These are phyloP conservation scores for Dioctria rufipes DNA, from an alignment of 2,888 invertebrate genomes.

Conservation along the genomic window DNA sequence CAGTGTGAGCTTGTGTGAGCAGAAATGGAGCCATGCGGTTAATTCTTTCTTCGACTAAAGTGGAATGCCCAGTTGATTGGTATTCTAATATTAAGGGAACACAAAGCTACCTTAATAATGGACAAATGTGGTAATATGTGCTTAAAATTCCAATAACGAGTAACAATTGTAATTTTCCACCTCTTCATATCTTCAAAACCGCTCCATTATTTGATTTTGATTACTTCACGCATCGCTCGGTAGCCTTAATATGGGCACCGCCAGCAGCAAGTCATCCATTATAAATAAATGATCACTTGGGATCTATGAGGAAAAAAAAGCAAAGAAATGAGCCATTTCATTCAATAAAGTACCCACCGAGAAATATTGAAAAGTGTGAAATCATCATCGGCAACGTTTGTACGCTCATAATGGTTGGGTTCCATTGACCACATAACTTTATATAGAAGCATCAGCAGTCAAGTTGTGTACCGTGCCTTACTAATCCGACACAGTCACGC, in stretches of 20 bases:
- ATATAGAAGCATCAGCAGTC: conserved; percentile 16
- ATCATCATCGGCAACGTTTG: conserved; percentile 54
- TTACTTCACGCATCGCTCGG: conserved; percentile 58
- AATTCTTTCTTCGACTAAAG: conserved; percentile 43
- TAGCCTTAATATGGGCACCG: conserved; percentile 55
- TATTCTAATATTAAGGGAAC: conserved; percentile 57
- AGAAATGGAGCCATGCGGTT: conserved; percentile 26
- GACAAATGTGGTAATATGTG: conserved; percentile 59
- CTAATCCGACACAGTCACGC: conserved; percentile 48
- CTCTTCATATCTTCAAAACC: conserved; percentile 53
- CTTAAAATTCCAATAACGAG: conserved; percentile 59
- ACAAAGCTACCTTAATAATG: conserved; percentile 57
- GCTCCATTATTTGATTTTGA: conserved; percentile 59
- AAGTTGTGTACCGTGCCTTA: conserved; percentile 42
- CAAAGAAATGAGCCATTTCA: conserved; percentile 53
- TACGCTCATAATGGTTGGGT: conserved; percentile 46
- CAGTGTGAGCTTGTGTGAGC: neutral
- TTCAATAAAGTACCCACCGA: conserved; percentile 55
- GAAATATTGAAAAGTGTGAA: conserved; percentile 56
- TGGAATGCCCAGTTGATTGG: conserved; percentile 58
- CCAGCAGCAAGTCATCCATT: conserved; percentile 59
- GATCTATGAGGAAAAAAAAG: conserved; percentile 51
- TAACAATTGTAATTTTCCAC: conserved; percentile 59
- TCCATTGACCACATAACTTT: conserved; percentile 46
- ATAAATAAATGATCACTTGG: conserved; percentile 58